Base-by-base conservation (phyloP, 2,888 invertebrate genomes). In the Harpalus rufipes region DNA sequence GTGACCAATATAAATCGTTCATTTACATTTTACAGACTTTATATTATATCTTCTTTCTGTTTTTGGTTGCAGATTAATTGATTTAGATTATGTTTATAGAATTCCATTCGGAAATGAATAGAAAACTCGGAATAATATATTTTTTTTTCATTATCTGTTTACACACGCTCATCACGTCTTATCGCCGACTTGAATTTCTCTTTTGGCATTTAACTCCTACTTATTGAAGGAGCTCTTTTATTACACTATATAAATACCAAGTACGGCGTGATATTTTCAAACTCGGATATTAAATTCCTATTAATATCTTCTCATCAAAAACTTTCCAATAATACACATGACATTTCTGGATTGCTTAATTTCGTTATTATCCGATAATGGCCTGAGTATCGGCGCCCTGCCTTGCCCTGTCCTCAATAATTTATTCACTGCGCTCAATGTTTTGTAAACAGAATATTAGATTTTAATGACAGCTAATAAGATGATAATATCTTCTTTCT, bases 241-340 rank as follows among this genome's bases (percentile, higher is more conserved):
- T 32, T 59, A 61, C 58, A 80, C 79, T 80, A 61, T 79, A 79
- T 80, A 80, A 80, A 80, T 80, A 80, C 79, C 79, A 61, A 61
- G 59, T 16, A 32, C 14, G 18, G 41, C 61, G 58, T 80, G 79
- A 80, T 80, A 80, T 80, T 80, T 78, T 80, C 79, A 61, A 61
- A 80, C 10, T 51, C 7, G 41, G 79, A 59, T 80, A 80, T 80
- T 61, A 80, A 80, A 80, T 80, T 80, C 79, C 58, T 80, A 80
- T 80, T 80, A 59, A 80, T 80, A 80, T 39, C 7, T 32, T 32
- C 56, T 78, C 16, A 56, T 21, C 41, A 74, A 74, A 51, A 74
- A 74, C 25, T 74, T 74, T 44, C 72, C 74, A n/a, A 74, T 74
- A 74, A 74, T 74, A 74, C 21, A 18, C 74, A 44, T 74, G 74